Percentiles rank a stretch among this genome's conserved stretches.
Conservation (phyloP, 2,113 vertebrate species). For the Microtus ochrogaster region DNA sequence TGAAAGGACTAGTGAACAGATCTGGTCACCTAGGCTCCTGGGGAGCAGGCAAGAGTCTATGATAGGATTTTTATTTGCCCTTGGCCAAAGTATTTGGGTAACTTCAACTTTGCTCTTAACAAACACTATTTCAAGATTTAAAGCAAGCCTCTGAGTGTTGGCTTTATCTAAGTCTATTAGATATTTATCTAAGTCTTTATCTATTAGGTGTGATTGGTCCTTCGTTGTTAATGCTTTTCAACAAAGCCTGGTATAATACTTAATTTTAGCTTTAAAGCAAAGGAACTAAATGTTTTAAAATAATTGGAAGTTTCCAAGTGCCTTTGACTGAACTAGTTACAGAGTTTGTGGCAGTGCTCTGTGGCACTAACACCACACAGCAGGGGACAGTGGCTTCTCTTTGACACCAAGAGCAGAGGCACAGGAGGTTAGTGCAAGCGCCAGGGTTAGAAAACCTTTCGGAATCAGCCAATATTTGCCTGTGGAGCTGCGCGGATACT, state of each 20-base stretch:
- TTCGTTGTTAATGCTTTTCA: constrained; percentile 47
- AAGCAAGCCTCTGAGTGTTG: constrained; percentile 22
- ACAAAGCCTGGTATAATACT: constrained; percentile 36
- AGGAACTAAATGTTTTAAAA: constrained; percentile 50
- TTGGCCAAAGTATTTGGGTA: not conserved
- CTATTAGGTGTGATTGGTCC: not conserved
- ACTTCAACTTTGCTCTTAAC: constrained; percentile 28
- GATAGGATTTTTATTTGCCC: not conserved
- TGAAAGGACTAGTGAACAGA: not conserved
- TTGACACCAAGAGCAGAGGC: constrained; percentile 21
- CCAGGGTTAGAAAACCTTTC: constrained; percentile 32
- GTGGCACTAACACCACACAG: not conserved
- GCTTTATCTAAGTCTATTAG: constrained; percentile 47
- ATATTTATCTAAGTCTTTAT: no score
- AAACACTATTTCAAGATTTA: constrained; percentile 59
- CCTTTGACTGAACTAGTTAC: constrained; percentile 44
- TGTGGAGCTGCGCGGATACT: not conserved
- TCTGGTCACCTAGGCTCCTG: not conserved
- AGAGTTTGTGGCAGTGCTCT: constrained; percentile 27
- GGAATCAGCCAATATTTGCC: constrained; percentile 50
- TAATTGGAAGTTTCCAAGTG: constrained; percentile 41
- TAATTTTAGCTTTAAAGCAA: constrained; percentile 62
- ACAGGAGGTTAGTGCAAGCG: constrained; percentile 30
- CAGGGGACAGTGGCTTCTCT: constrained; percentile 8
- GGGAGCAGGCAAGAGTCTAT: not conserved